Evolutionary conservation across 2,113 vertebrate species (phyloP), one percentile per base, ranked within the genome.

Genomic region (Cyanoderma ruficeps): DNA sequence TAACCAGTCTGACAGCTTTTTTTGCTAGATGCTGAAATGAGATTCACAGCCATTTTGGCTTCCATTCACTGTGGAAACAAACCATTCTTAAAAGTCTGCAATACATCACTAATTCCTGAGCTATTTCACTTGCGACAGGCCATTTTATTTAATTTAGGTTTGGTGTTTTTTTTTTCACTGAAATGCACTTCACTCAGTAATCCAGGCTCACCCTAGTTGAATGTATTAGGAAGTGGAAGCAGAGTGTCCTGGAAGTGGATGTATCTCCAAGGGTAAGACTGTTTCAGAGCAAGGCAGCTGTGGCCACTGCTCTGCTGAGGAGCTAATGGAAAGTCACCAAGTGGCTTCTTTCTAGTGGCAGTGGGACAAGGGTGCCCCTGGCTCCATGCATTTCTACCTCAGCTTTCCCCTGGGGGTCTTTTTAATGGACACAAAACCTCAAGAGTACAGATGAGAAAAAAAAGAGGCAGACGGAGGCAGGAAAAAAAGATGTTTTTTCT

Each of bases 1-100:
- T 90, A 91, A 93, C 77, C 56, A 93, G 79, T 53, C 81, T 94
- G 93, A 56, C 67, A 85, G 86, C 55, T 82, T 96, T 87, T 93
- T 91, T 79, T 83, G 67, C 75, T 87, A 93, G 85, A 95, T 69
- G 59, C 81, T 68, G 35, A 94, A 95, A 96, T 31, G 35, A 93
- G 85, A 91, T 83, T 71, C 85, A 46, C 69, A 71, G 67, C 24
- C 16, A 1, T 83, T 95, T 82, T 77, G 65, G 24, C 63, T 76
- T 92, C 84, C 83, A 72, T 76, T 93, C 87, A 52, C 42, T 24
- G 27, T 24, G 25, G 60, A 71, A 78, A 82, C 21, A 89, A 88
- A 60, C 21, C 18, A 37, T 77, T 95, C 35, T 56, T 91, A 9
- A 37, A 55, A 77, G 59, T 78, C 59, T 23, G 53, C 18, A n/a